Evolutionary conservation across 2,113 vertebrate species (phyloP), one percentile per base, ranked within the genome.

Genomic region (Ranitomeya variabilis): DNA sequence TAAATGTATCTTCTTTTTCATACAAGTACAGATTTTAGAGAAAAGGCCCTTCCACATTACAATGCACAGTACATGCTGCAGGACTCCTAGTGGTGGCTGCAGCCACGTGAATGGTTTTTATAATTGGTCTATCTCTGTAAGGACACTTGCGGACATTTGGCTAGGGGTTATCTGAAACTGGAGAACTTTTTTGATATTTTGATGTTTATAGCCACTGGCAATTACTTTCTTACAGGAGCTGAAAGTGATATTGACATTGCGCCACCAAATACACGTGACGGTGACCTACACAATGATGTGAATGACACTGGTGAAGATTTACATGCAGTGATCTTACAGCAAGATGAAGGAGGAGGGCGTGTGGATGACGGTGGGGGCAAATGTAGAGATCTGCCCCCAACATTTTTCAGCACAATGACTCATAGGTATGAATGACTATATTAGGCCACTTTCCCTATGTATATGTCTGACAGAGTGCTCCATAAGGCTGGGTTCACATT

Each of bases 321-420:
- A 45, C 73, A 18, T 15, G 19, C 18, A 78, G 52, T 13, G n/a
- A n/a, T 60, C 6, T 55, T 69, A 51, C 87, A 89, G 23, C 66
- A 81, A 64, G 91, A 90, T 21, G 74, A 89, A 54, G 90, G 66
- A 37, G 85, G 67, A 82, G 78, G 86, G 82, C 37, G 80, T 31
- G 11, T 88, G 87, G 82, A 88, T 79, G 86, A 92, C 93, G 82
- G 74, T 83, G 80, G 69, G 7, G 1, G 14, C 86, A 89, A 87
- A 90, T 92, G 93, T 92, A 87, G 89, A 8, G 92, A 93, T 54
- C 45, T 66, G 14, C 90, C 80, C 62, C 92, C 97, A 51, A 99
- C 98, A 21, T 99, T 99, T 95, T 99, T 99, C 94, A 98, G 97
- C 92, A 96, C 95, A 92, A 99, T 99, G 98, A 97, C 95, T 91